A percentile compares a stretch with the other conserved stretches of the same genome.
Evolutionary conservation across 1,140 invertebrate species (phyloP).

Genomic region (Heliothis virescens): DNA sequence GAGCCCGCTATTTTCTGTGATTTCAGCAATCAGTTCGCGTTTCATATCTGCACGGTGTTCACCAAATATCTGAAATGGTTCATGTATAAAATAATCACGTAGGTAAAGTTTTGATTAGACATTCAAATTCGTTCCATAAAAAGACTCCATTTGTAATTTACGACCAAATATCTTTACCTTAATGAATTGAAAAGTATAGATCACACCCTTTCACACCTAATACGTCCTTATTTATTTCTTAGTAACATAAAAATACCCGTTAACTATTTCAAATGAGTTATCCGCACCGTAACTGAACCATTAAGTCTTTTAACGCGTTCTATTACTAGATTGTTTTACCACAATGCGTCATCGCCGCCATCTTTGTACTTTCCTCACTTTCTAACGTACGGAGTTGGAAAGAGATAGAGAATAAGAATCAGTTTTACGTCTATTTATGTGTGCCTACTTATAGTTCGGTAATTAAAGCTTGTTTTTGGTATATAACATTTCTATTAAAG

Average conservation of each 20-base stretch:
- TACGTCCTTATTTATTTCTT: constrained; percentile 1
- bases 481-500: constrained; percentile 51
- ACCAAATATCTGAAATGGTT: constrained; percentile 5
- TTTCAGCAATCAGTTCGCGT: neutral
- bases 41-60: neutral
- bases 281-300: constrained; percentile 54
- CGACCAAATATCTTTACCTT: constrained; percentile 17
- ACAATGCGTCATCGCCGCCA: constrained; percentile 57
- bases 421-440: constrained; percentile 68
- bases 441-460: constrained; percentile 41
- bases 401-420: constrained; percentile 59
- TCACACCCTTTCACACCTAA: constrained; percentile 31
- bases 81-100: neutral
- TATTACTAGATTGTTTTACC: constrained; percentile 58
- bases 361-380: constrained; percentile 54
- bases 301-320: constrained; percentile 67
- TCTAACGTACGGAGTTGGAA: constrained; percentile 43
- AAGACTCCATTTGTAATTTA: constrained; percentile 30
- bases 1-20: too few species aligned
- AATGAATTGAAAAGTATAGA: constrained; percentile 34
- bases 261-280: constrained; percentile 64
- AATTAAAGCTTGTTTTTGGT: constrained; percentile 36
- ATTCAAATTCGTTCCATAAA: constrained; percentile 8
- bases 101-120: neutral
- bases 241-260: constrained; percentile 34